Evolutionary conservation across 2,797 vertebrate species (phyloP).

Genomic region (Momotus momota): DNA sequence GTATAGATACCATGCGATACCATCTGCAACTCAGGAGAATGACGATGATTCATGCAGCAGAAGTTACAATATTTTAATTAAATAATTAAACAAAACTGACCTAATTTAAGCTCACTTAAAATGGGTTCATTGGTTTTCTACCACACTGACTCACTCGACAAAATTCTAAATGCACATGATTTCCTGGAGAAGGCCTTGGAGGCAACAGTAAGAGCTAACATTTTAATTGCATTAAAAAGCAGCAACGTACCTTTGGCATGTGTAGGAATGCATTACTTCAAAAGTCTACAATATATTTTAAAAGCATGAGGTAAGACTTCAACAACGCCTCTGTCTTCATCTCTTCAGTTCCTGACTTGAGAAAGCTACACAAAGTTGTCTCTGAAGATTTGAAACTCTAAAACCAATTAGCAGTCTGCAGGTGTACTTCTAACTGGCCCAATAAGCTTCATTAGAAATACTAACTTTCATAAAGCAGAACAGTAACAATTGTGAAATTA

Average conservation of each 20-base stretch:
- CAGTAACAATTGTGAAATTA: background rate
- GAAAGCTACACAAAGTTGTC: background rate
- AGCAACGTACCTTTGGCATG: background rate
- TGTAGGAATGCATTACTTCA: conserved; percentile 21
- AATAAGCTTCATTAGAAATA: background rate
- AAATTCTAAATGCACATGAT: background rate
- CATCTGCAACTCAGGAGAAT: background rate
- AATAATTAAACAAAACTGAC: background rate
- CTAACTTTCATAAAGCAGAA: background rate
- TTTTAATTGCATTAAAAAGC: conserved; percentile 36
- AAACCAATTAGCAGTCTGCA: background rate
- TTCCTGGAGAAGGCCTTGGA: conserved; percentile 9
- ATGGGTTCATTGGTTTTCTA: background rate
- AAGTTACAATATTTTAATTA: conserved; percentile 28
- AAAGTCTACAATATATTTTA: conserved; percentile 10
- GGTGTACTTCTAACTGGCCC: background rate
- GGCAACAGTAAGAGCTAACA: conserved; percentile 17
- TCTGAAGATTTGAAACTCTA: conserved; percentile 10
- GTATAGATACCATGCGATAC: background rate
- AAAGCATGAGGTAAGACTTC: conserved; percentile 1
- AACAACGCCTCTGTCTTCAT: background rate
- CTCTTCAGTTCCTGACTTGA: background rate
- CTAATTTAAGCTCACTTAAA: conserved; percentile 32
- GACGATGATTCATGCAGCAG: background rate
- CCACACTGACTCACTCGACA: background rate